A percentile compares a stretch with the other conserved stretches of the same genome.
Evolutionary conservation across 2,888 invertebrate genomes (phyloP).

Genomic region (Resseliella maxima): DNA sequence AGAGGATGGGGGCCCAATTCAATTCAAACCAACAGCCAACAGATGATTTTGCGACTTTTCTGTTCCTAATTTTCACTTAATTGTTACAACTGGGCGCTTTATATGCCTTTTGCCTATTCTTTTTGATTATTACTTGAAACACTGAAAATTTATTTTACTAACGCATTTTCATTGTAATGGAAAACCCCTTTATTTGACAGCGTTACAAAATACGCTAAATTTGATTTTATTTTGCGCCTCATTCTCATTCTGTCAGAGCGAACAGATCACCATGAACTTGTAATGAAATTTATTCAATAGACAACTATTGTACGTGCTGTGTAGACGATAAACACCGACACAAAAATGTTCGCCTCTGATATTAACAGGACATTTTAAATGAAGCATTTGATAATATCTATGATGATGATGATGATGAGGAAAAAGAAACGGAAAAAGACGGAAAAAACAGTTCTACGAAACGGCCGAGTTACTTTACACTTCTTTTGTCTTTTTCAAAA

Average conservation of each 20-base stretch:
- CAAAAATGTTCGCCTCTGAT: background rate
- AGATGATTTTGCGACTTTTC: slow-evolving; percentile 22
- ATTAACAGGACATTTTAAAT: slow-evolving; percentile 24
- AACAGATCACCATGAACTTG: background rate
- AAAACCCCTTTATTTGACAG: slow-evolving; percentile 19
- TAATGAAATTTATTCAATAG: slow-evolving; percentile 24
- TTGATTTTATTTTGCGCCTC: slow-evolving; percentile 5
- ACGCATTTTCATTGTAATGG: background rate
- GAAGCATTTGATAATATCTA: slow-evolving; percentile 15
- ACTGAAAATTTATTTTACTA: slow-evolving; percentile 3
- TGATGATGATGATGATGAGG: no score
- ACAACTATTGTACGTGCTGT: slow-evolving; percentile 1
- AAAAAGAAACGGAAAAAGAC: no score
- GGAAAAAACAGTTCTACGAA: no score
- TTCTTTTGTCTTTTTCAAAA: no score
- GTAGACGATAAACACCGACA: background rate
- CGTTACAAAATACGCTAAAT: slow-evolving; percentile 6
- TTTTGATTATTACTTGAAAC: background rate
- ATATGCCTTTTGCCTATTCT: background rate
- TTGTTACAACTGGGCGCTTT: background rate
- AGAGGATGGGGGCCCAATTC: background rate
- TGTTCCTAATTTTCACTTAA: slow-evolving; percentile 45
- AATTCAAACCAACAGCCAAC: background rate
- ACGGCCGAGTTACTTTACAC: no score
- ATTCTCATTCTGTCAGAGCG: background rate